A percentile compares a stretch with the other conserved stretches of the same genome.
These are phyloP conservation scores for Papilio demoleus DNA, from an alignment of 2,888 invertebrate genomes.

Conservation along the genomic window DNA sequence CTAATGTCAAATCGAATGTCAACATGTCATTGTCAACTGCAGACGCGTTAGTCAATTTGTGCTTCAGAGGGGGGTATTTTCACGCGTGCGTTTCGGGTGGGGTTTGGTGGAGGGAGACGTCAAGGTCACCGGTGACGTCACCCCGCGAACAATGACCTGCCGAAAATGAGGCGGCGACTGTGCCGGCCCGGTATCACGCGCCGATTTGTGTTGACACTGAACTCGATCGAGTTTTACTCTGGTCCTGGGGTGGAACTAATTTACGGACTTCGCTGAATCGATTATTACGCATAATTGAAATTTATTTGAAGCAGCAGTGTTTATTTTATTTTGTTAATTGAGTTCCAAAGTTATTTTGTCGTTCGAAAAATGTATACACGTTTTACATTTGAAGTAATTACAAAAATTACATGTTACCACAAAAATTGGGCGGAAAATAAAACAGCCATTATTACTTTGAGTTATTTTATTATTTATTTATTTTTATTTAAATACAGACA, in stretches of 20 bases:
- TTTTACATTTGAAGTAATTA: background rate
- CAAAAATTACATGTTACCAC: too few relatives aligned
- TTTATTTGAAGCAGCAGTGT: slow-evolving; percentile 4
- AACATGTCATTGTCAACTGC: slow-evolving; percentile 29
- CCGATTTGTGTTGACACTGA: slow-evolving; percentile 38
- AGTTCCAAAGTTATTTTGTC: slow-evolving; percentile 6
- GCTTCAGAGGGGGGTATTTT: slow-evolving; percentile 59
- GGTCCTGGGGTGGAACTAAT: slow-evolving; percentile 25
- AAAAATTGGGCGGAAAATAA: background rate
- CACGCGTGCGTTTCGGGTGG: slow-evolving; percentile 59
- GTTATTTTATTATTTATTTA: too few relatives aligned
- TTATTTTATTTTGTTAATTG: slow-evolving; percentile 1
- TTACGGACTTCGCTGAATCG: slow-evolving; percentile 25
- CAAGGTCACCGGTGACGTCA: slow-evolving; percentile 83
- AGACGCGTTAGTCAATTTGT: slow-evolving; percentile 42
- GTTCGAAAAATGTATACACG: background rate
- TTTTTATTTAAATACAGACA: too few relatives aligned
- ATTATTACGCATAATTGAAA: slow-evolving; percentile 27
- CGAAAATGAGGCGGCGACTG: slow-evolving; percentile 60
- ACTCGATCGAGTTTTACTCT: slow-evolving; percentile 29
- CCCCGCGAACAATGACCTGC: slow-evolving; percentile 75
- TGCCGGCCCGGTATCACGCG: slow-evolving; percentile 41
- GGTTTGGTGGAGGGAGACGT: slow-evolving; percentile 57
- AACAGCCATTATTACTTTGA: background rate
- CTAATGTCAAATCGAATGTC: slow-evolving; percentile 2